A percentile compares a stretch with the other conserved stretches of the same genome.
phyloP scores from a whole-genome alignment of 2,113 vertebrate genomes.

The Gadus chalcogrammus region DNA sequence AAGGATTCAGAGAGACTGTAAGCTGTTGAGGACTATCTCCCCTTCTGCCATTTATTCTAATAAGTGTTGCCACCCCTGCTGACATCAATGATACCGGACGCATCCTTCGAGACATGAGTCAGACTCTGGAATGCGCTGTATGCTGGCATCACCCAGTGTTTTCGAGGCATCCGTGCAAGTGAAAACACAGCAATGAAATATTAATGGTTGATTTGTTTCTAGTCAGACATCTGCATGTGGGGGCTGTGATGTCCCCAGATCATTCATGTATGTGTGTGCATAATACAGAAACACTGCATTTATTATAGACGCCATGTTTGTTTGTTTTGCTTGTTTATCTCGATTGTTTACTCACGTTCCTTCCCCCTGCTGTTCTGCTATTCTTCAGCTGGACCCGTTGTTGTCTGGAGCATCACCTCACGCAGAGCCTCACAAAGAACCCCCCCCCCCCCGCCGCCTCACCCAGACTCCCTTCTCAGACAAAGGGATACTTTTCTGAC shows the following conservation, averaged over 20 bases:
- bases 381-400: constrained; percentile 24
- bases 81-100: constrained; percentile 47
- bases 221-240: no score
- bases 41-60: constrained; percentile 39
- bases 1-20: not conserved
- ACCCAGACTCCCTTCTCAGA: constrained; percentile 1
- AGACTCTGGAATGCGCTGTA: constrained; percentile 54
- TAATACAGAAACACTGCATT: no score
- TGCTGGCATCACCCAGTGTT: constrained; percentile 47
- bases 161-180: constrained; percentile 32
- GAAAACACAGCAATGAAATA: constrained; percentile 40
- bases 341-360: not conserved
- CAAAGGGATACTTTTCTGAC: constrained; percentile 43
- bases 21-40: constrained; percentile 23
- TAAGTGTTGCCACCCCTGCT: constrained; percentile 34
- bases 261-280: no score
- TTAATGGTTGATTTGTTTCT: constrained; percentile 9
- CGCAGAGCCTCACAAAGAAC: constrained; percentile 34
- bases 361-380: not conserved
- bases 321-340: constrained; percentile 2
- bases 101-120: constrained; percentile 59
- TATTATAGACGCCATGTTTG: constrained; percentile 5
- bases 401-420: constrained; percentile 40
- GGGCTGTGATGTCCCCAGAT: no score
- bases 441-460: not conserved